These are phyloP conservation scores for Hexactinellida sp. DNA, from an alignment of 37 sponge, comb jelly and placozoan genomes.

Conservation along the genomic window DNA sequence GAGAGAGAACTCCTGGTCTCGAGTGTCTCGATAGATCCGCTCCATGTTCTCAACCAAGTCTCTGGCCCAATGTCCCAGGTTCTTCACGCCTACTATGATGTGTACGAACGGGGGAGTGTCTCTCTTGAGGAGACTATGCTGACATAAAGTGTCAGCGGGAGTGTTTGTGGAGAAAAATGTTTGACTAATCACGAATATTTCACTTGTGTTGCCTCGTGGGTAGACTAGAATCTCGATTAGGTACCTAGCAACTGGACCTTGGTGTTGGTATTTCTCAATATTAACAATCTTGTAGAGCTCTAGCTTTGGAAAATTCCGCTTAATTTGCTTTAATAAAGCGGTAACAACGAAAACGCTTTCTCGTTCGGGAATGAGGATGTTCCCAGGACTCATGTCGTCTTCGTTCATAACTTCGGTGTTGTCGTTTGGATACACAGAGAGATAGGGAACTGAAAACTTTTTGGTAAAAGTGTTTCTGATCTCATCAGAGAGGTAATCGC, in stretches of 20 bases:
- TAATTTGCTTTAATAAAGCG: background rate
- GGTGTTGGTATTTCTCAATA: background rate
- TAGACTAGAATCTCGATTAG: background rate
- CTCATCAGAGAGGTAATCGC: background rate
- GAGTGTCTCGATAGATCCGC: background rate
- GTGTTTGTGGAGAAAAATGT: background rate
- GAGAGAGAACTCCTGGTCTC: background rate
- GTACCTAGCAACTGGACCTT: background rate
- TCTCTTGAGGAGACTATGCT: background rate
- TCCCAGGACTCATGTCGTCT: background rate
- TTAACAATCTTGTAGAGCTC: background rate
- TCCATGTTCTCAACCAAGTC: background rate
- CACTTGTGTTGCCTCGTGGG: background rate
- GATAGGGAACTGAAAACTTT: background rate
- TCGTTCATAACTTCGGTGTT: background rate
- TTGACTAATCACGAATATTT: background rate
- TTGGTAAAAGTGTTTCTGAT: background rate
- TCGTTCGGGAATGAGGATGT: background rate
- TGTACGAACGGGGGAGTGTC: background rate
- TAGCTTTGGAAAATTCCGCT: background rate
- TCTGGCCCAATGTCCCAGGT: background rate
- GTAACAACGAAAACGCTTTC: background rate
- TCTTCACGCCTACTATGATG: background rate
- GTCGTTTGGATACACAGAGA: background rate
- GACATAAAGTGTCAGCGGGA: background rate